Evolutionary conservation across 2,113 vertebrate species (phyloP).

Genomic region (Otus sunia): DNA sequence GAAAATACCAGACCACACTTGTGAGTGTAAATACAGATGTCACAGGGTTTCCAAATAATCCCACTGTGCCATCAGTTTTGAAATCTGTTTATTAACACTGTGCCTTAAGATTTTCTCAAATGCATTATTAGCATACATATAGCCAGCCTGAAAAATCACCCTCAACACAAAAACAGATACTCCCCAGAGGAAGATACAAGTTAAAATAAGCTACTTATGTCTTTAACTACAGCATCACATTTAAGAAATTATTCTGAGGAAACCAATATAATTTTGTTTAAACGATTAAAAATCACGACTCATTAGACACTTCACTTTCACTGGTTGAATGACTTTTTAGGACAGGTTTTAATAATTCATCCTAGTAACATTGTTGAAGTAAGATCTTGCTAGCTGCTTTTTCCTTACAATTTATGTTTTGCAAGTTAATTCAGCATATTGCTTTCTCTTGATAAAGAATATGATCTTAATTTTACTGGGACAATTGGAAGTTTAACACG

Average conservation of each 20-base stretch:
- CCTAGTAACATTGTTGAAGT: neutral
- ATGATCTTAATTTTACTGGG: neutral
- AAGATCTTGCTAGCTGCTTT: neutral
- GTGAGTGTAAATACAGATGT: neutral
- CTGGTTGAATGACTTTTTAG: neutral
- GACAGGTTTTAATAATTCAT: neutral
- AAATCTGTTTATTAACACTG: constrained; percentile 18
- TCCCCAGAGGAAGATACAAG: neutral
- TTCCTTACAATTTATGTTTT: neutral
- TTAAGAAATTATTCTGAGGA: neutral
- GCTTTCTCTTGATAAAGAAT: neutral
- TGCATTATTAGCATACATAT: neutral
- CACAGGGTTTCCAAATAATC: neutral
- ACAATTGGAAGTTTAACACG: neutral
- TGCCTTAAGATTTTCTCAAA: constrained; percentile 9
- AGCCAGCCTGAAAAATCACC: neutral
- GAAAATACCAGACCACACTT: neutral
- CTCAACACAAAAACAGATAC: neutral
- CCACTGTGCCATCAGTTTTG: neutral
- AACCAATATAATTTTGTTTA: neutral
- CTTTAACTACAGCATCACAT: neutral
- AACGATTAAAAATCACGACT: neutral
- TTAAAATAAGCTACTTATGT: neutral
- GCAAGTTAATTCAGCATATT: neutral
- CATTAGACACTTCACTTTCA: neutral